These are phyloP conservation scores for Drosophila nigritarsus DNA, from an alignment of 2,888 invertebrate species.

Conservation along the genomic window DNA sequence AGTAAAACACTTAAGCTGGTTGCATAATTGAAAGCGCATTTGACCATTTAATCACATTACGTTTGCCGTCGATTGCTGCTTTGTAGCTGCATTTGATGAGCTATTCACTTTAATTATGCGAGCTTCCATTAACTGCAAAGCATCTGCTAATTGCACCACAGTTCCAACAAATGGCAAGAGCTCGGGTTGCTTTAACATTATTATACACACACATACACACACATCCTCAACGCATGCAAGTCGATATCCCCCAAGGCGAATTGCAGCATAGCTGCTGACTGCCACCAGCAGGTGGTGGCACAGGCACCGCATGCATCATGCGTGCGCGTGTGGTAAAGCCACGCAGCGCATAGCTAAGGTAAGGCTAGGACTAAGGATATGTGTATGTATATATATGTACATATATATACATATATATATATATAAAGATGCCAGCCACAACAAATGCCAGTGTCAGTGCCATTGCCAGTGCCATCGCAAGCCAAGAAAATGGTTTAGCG, in stretches of 20 bases:
- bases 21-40: conserved; percentile 70
- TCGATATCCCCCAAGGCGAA: conserved; percentile 63
- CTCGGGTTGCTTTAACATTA: conserved; percentile 38
- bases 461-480: conserved; percentile 49
- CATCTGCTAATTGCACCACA: conserved; percentile 63
- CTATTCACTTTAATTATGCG: conserved; percentile 57
- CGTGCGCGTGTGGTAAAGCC: conserved; percentile 56
- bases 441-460: conserved; percentile 49
- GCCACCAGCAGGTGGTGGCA: conserved; percentile 30
- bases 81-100: conserved; percentile 37
- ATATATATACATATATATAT: not conserved
- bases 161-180: conserved; percentile 29
- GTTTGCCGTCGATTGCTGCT: conserved; percentile 26
- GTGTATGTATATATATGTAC: not conserved
- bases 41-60: conserved; percentile 64
- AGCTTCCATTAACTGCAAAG: conserved; percentile 52
- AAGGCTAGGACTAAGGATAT: conserved; percentile 31
- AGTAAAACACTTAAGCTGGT: conserved; percentile 53
- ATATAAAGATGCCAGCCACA: conserved; percentile 43
- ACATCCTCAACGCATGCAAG: conserved; percentile 11
- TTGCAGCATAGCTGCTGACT: conserved; percentile 48
- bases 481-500: conserved; percentile 78
- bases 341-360: conserved; percentile 32
- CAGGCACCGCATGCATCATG: conserved; percentile 26
- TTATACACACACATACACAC: conserved; percentile 4